Evolutionary conservation across 2,888 invertebrate genomes (phyloP), one percentile per base, ranked within the genome.

Genomic region (Smittia aterrima): DNA sequence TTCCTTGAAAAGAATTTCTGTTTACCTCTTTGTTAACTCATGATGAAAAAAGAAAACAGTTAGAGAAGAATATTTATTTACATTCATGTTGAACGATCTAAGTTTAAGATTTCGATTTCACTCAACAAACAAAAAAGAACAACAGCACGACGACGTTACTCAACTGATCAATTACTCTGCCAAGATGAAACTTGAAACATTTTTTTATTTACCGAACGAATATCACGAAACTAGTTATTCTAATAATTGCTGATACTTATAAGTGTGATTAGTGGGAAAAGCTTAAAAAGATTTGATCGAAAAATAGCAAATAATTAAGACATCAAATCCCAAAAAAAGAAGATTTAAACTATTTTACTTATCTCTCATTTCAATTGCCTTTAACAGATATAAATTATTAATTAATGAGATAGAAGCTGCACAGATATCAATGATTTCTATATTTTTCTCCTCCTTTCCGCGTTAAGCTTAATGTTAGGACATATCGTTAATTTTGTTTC

Each of bases 211-310:
- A 47, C 47, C 47, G 20, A 47, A 68, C 20, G n/a, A 13, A 62
- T 20, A 25, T 68, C 18, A 68, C 6, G 62, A 20, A 62, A 6
- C 18, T n/a, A n/a, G 20, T 62, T 62, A 47, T 47, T 47, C 47
- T 47, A 7, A 47, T 22, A 68, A 47, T 47, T 47, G 47, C n/a
- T n/a, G n/a, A n/a, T n/a, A n/a, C n/a, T 18, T 47, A 40, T 68
- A 68, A 68, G 68, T 68, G 68, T 68, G 68, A 68, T 68, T 68
- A 68, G 41, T 68, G 47, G 68, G n/a, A n/a, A n/a, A 68, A 47
- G 68, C 68, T 68, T 68, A 22, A 16, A 13, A 47, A 47, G 47
- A 47, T 47, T 66, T 38, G 38, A 66, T 32, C 20, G n/a, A n/a
- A n/a, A n/a, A 1, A 38, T n/a, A n/a, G n/a, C n/a, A 7, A 27